Percentiles rank a stretch among this genome's conserved stretches.
These are phyloP conservation scores for Ceratothoa steindachneri DNA, from an alignment of 2,888 invertebrate species.

Conservation along the genomic window DNA sequence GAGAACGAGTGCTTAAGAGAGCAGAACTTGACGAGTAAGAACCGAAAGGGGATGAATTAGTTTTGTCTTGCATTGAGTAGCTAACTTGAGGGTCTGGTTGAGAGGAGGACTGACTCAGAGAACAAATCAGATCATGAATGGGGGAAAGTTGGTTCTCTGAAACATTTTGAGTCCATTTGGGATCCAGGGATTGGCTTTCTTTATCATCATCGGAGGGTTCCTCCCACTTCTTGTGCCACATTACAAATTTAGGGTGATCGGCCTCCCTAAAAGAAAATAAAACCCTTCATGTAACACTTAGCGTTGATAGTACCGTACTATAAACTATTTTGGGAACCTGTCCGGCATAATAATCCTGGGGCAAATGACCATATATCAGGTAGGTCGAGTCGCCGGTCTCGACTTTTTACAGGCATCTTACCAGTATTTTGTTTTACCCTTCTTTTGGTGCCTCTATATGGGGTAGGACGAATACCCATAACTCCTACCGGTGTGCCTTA, in stretches of 20 bases:
- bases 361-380: too few species aligned
- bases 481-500: too few species aligned
- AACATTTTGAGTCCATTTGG: background rate
- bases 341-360: too few species aligned
- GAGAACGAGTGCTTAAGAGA: background rate
- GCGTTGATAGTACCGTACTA: too few species aligned
- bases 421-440: too few species aligned
- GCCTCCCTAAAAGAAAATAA: slow-evolving; percentile 30
- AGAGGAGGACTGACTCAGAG: background rate
- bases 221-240: slow-evolving; percentile 46
- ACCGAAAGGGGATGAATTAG: background rate
- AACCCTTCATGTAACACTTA: too few species aligned
- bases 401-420: too few species aligned
- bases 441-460: too few species aligned
- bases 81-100: background rate
- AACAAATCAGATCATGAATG: background rate
- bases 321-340: too few species aligned
- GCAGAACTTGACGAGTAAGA: background rate
- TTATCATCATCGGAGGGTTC: background rate
- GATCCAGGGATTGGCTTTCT: background rate
- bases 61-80: background rate
- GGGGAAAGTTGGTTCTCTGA: background rate
- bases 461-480: too few species aligned
- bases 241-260: slow-evolving; percentile 47
- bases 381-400: too few species aligned